These are phyloP conservation scores for Phymatocera aterrima DNA, from an alignment of 2,888 invertebrate genomes.

Conservation along the genomic window DNA sequence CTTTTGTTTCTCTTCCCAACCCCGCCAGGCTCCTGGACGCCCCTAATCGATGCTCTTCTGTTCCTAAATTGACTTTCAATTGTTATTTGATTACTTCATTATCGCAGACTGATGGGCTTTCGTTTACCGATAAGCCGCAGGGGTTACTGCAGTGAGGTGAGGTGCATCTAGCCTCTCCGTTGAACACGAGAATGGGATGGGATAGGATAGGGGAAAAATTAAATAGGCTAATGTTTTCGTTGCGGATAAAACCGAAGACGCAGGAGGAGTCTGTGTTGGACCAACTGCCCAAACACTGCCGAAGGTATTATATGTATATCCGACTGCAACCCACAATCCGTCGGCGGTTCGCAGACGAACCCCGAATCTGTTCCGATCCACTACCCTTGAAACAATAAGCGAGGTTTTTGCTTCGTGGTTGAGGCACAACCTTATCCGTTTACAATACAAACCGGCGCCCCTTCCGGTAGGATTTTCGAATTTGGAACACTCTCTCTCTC, in stretches of 20 bases:
- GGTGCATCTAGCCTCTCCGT: neutral
- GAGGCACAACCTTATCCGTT: slow-evolving; percentile 72
- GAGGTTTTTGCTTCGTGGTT: slow-evolving; percentile 56
- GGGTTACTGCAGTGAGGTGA: neutral
- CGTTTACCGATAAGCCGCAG: slow-evolving; percentile 23
- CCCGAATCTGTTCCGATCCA: slow-evolving; percentile 62
- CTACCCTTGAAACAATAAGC: slow-evolving; percentile 70
- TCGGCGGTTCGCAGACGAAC: slow-evolving; percentile 53
- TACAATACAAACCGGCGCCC: slow-evolving; percentile 70
- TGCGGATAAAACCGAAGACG: slow-evolving; percentile 41
- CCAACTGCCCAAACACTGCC: slow-evolving; percentile 67
- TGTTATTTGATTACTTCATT: slow-evolving; percentile 55
- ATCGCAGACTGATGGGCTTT: slow-evolving; percentile 35
- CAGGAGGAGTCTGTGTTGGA: slow-evolving; percentile 49
- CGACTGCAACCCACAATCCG: slow-evolving; percentile 19
- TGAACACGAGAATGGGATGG: neutral
- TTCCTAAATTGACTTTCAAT: slow-evolving; percentile 54
- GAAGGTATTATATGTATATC: slow-evolving; percentile 9
- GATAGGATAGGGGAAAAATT: neutral
- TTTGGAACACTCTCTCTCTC: slow-evolving; percentile 60
- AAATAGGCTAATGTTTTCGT: slow-evolving; percentile 24
- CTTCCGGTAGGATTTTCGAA: slow-evolving; percentile 62
- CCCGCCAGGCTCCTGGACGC: slow-evolving; percentile 43
- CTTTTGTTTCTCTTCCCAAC: slow-evolving; percentile 51
- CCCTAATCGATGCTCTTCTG: slow-evolving; percentile 52